Percentiles rank a stretch among this genome's conserved stretches.
These are phyloP conservation scores for Thaumetopoea pityocampa DNA, from an alignment of 1,140 invertebrate species.

Conservation along the genomic window DNA sequence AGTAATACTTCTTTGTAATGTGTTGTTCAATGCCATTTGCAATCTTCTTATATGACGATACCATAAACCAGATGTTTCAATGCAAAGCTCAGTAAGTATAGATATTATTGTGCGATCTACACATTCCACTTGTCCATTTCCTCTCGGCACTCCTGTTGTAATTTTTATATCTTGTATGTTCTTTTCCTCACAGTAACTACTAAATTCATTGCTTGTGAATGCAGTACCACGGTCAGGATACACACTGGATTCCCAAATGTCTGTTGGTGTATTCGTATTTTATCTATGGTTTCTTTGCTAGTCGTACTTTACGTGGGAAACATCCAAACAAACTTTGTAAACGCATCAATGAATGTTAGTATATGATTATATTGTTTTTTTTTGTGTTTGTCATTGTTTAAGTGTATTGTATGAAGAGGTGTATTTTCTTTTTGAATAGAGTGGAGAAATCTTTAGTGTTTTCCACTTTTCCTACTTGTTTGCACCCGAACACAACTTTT, in stretches of 20 bases:
- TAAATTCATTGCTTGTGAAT: slow-evolving; percentile 7
- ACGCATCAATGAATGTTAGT: slow-evolving; percentile 50
- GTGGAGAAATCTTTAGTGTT: no score
- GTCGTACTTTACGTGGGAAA: slow-evolving; percentile 39
- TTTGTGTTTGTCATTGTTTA: no score
- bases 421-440: no score
- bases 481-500: no score
- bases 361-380: slow-evolving; percentile 56
- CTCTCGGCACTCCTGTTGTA: slow-evolving; percentile 2
- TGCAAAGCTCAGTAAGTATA: background rate
- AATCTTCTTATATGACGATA: slow-evolving; percentile 33
- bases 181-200: slow-evolving; percentile 1
- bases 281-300: slow-evolving; percentile 31
- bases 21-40: slow-evolving; percentile 41
- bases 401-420: no score
- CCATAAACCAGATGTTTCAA: slow-evolving; percentile 33
- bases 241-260: slow-evolving; percentile 25
- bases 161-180: background rate
- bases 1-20: slow-evolving; percentile 41
- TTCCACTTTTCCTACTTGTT: no score
- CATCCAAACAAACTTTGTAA: slow-evolving; percentile 58
- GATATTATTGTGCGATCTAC: background rate
- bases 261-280: slow-evolving; percentile 23
- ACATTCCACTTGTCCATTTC: slow-evolving; percentile 9
- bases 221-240: slow-evolving; percentile 6